A percentile compares a stretch with the other conserved stretches of the same genome.
Conservation (phyloP, 1,140 invertebrate species). For the Drosophila leontia region DNA sequence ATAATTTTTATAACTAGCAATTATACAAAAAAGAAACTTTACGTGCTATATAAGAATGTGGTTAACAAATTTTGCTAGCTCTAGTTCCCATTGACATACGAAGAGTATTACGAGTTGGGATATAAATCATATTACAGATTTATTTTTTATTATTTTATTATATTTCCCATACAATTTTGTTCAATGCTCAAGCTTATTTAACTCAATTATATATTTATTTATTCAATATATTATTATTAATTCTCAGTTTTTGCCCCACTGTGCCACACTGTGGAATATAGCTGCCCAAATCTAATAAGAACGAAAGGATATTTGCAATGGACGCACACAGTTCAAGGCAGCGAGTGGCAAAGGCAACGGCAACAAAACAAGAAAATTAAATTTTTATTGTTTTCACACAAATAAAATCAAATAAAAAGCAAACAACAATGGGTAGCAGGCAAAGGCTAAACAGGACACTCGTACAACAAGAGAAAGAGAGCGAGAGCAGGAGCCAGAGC, state of each 20-base stretch:
- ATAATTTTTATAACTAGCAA: too few species aligned
- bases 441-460: conserved; percentile 63
- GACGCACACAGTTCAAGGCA: conserved; percentile 54
- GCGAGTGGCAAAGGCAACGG: conserved; percentile 46
- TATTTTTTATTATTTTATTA: neutral
- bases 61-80: too few species aligned
- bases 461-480: conserved; percentile 22
- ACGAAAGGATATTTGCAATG: conserved; percentile 29
- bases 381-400: conserved; percentile 85
- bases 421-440: conserved; percentile 72
- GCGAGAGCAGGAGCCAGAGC: conserved; percentile 7
- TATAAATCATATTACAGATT: too few species aligned
- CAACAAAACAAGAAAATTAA: conserved; percentile 85
- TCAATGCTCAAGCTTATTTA: neutral
- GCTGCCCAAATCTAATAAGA: conserved; percentile 26
- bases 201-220: neutral
- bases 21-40: too few species aligned
- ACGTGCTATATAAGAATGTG: too few species aligned
- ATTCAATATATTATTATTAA: neutral
- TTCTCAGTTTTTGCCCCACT: neutral
- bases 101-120: too few species aligned
- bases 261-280: conserved; percentile 37
- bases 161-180: neutral
- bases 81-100: too few species aligned
- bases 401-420: conserved; percentile 84